phyloP scores from a whole-genome alignment of 2,113 vertebrate species.

The Melanerpes formicivorus region DNA sequence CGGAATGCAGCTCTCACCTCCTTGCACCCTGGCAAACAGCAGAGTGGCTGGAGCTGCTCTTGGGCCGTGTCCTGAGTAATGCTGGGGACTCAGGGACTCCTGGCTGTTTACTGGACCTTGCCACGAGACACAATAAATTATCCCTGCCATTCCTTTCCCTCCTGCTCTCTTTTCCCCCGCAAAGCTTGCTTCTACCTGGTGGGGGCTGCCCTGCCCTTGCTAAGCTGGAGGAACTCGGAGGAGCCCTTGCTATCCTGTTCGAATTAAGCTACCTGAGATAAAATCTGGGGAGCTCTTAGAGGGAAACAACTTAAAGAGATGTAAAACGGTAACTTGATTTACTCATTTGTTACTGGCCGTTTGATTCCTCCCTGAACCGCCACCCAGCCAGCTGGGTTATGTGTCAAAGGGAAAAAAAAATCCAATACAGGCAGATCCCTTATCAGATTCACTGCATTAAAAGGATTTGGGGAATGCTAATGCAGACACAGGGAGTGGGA shows the following conservation, averaged over 20 bases:
- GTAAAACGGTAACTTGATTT: constrained; percentile 72
- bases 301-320: constrained; percentile 70
- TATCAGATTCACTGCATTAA: constrained; percentile 60
- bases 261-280: constrained; percentile 64
- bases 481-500: constrained; percentile 26
- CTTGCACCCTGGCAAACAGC: background rate
- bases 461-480: constrained; percentile 71
- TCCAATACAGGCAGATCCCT: constrained; percentile 33
- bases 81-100: background rate
- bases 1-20: background rate
- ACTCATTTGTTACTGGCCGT: constrained; percentile 61
- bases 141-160: background rate
- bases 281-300: constrained; percentile 67
- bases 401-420: constrained; percentile 51
- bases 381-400: constrained; percentile 68
- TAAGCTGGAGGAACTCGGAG: rapidly evolving
- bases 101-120: background rate
- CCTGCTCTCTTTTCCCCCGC: background rate
- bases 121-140: background rate
- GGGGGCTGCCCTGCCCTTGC: constrained; percentile 36
- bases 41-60: background rate
- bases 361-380: constrained; percentile 53
- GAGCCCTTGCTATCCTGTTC: constrained; percentile 19
- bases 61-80: rapidly evolving
- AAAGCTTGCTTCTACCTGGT: constrained; percentile 33